Percentiles rank a stretch among this genome's conserved stretches.
Evolutionary conservation across 2,888 invertebrate genomes (phyloP).

Genomic region (Xiphydria camelus): DNA sequence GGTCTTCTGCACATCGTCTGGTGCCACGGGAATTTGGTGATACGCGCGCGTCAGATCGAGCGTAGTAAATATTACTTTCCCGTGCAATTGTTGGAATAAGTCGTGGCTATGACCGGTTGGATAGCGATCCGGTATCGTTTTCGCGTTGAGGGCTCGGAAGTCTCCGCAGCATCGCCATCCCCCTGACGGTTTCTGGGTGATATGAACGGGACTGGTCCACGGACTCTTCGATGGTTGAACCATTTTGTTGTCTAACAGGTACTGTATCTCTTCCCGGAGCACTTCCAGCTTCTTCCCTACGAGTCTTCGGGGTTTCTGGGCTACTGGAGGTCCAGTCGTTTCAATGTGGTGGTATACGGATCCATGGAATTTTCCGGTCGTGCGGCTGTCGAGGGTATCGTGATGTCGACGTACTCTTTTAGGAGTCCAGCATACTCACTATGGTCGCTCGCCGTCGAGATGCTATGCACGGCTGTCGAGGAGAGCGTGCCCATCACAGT

Average conservation of each 20-base stretch:
- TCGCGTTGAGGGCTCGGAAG: constrained; percentile 30
- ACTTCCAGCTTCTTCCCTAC: constrained; percentile 38
- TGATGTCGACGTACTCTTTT: constrained; percentile 9
- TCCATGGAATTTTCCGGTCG: constrained; percentile 21
- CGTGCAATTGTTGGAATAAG: constrained; percentile 20
- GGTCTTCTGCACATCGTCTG: constrained; percentile 16
- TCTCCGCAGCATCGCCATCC: constrained; percentile 26
- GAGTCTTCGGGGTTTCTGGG: constrained; percentile 39
- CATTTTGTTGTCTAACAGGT: constrained; percentile 45
- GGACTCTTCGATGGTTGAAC: constrained; percentile 49
- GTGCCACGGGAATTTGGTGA: constrained; percentile 31
- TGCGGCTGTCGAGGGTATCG: constrained; percentile 7
- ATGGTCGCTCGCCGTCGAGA: no score
- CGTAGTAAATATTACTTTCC: constrained; percentile 21
- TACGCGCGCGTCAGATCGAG: constrained; percentile 28
- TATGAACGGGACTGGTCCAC: constrained; percentile 49
- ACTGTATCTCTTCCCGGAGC: constrained; percentile 39
- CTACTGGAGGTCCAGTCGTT: constrained; percentile 43
- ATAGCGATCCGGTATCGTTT: constrained; percentile 35
- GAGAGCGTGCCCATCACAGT: not conserved
- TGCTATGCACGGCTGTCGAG: not conserved
- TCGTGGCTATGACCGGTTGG: constrained; percentile 36
- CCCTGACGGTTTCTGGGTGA: constrained; percentile 28
- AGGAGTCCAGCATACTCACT: not conserved
- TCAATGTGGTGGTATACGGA: constrained; percentile 42